Evolutionary conservation across 2,888 invertebrate species (phyloP).

Genomic region (Dichetophora obliterata): DNA sequence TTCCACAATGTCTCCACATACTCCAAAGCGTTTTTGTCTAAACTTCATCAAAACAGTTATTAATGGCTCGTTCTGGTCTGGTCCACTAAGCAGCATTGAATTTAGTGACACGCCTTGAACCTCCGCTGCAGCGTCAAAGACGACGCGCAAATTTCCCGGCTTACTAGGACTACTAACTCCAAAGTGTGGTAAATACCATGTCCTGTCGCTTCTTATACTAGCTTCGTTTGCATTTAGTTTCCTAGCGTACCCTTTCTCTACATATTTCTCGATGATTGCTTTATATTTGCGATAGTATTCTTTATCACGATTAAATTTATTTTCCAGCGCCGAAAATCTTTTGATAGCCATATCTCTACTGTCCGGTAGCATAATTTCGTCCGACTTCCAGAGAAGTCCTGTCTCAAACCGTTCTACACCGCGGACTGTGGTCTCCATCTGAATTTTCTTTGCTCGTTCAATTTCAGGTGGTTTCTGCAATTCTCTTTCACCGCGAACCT

Average conservation of each 20-base stretch:
- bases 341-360: too few species aligned
- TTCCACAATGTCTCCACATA: constrained; percentile 58
- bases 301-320: too few species aligned
- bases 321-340: too few species aligned
- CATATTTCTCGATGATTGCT: too few species aligned
- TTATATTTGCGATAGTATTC: too few species aligned
- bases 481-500: too few species aligned
- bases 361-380: too few species aligned
- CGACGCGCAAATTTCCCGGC: constrained; percentile 54
- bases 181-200: constrained; percentile 55
- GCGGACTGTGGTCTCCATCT: not conserved
- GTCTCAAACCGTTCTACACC: too few species aligned
- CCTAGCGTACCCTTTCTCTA: too few species aligned
- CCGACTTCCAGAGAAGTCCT: too few species aligned
- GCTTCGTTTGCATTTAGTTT: too few species aligned
- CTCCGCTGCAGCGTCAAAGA: constrained; percentile 57
- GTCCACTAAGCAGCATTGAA: constrained; percentile 52
- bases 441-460: not conserved
- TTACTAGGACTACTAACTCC: constrained; percentile 51
- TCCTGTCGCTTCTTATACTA: too few species aligned
- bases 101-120: constrained; percentile 51
- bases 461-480: not conserved
- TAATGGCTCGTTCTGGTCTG: constrained; percentile 53
- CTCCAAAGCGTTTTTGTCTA: constrained; percentile 49
- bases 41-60: constrained; percentile 55